Percentiles rank a stretch among this genome's conserved stretches.
These are phyloP conservation scores for Rhinichthys osculus DNA, from an alignment of 2,797 vertebrate species.

Conservation along the genomic window DNA sequence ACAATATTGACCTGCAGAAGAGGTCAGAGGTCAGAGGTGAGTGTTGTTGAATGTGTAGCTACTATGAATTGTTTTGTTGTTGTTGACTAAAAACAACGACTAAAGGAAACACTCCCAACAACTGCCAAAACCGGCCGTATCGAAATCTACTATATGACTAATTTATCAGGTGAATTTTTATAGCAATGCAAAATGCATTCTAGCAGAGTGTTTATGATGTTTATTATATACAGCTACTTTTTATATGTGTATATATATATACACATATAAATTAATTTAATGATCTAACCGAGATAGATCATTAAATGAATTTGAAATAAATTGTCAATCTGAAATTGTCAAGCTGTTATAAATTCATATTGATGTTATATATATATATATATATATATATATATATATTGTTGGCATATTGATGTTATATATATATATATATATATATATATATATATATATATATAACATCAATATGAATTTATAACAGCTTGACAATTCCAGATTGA, in stretches of 20 bases:
- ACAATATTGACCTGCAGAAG: background rate
- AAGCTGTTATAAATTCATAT: too few relatives aligned
- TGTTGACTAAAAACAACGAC: background rate
- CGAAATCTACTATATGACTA: background rate
- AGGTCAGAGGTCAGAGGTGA: background rate
- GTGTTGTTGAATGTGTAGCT: background rate
- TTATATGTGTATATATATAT: too few relatives aligned
- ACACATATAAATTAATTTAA: too few relatives aligned
- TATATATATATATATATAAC: background rate
- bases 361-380: too few relatives aligned
- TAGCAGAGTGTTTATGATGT: background rate
- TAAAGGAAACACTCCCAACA: background rate
- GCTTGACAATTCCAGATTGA: background rate
- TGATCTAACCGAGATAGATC: too few relatives aligned
- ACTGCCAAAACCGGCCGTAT: background rate
- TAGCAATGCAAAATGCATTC: background rate
- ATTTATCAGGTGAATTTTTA: background rate
- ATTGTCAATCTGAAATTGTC: too few relatives aligned
- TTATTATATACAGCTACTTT: background rate
- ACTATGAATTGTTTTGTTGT: background rate
- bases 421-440: too few relatives aligned
- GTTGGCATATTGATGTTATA: too few relatives aligned
- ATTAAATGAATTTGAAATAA: too few relatives aligned
- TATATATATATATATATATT: too few relatives aligned
- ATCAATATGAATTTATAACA: background rate